phyloP scores from a whole-genome alignment of 1,140 invertebrate genomes.

The Mya arenaria region DNA sequence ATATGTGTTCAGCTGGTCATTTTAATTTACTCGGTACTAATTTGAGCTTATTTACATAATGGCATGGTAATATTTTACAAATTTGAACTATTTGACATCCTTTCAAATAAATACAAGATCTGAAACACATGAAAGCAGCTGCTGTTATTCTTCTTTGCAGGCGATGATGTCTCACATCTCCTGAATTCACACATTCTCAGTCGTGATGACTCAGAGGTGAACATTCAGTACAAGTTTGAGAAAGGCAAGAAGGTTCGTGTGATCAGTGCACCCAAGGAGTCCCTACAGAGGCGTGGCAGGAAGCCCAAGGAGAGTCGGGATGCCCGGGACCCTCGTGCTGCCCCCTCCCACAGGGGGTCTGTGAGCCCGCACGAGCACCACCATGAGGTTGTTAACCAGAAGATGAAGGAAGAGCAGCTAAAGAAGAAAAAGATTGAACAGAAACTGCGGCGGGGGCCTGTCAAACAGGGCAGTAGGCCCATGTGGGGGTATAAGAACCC shows the following conservation, averaged over 20 bases:
- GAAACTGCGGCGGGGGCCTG: constrained; percentile 58
- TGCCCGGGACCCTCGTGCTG: constrained; percentile 40
- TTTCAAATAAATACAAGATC: too few species aligned
- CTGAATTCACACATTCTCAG: constrained; percentile 41
- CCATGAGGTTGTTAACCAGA: constrained; percentile 40
- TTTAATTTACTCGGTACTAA: too few species aligned
- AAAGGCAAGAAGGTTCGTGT: constrained; percentile 66
- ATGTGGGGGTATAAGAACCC: constrained; percentile 77
- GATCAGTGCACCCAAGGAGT: constrained; percentile 67
- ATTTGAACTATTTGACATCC: too few species aligned
- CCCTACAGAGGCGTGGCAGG: constrained; percentile 39
- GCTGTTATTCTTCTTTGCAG: constrained; percentile 39
- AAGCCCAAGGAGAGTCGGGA: constrained; percentile 62
- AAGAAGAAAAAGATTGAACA: constrained; percentile 72
- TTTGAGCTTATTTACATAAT: too few species aligned
- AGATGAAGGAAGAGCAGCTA: constrained; percentile 43
- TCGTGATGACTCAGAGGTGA: constrained; percentile 66
- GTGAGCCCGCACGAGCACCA: constrained; percentile 47
- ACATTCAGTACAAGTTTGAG: constrained; percentile 68
- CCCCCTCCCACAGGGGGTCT: neutral
- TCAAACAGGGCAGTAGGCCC: constrained; percentile 29
- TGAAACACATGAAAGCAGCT: too few species aligned
- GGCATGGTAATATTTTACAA: too few species aligned
- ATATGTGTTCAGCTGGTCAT: too few species aligned
- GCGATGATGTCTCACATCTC: constrained; percentile 43